Evolutionary conservation across 2,888 invertebrate genomes (phyloP).

Genomic region (Xylophagus ater): DNA sequence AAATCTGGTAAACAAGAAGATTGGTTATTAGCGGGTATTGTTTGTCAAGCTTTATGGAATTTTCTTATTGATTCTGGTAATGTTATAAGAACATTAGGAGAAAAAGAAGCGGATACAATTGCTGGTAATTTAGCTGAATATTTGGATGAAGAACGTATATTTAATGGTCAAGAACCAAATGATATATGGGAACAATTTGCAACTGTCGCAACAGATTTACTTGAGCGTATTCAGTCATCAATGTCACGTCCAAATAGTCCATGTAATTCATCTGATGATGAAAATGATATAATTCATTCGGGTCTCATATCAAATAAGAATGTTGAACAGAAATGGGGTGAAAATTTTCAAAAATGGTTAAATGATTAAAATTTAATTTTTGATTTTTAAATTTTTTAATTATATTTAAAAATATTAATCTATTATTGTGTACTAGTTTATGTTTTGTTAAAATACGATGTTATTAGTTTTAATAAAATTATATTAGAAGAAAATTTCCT

Average conservation of each 20-base stretch:
- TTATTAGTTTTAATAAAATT: too few species aligned
- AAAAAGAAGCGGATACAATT: constrained; percentile 44
- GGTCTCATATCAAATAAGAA: neutral
- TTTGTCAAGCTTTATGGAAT: constrained; percentile 68
- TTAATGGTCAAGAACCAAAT: constrained; percentile 31
- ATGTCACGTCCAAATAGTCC: constrained; percentile 17
- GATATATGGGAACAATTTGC: constrained; percentile 63
- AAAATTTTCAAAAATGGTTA: constrained; percentile 14
- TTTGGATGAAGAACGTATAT: constrained; percentile 48
- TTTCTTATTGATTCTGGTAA: constrained; percentile 47
- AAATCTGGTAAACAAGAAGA: constrained; percentile 48
- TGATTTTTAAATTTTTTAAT: too few species aligned
- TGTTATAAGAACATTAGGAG: constrained; percentile 40
- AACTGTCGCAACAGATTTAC: constrained; percentile 58
- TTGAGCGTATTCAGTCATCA: constrained; percentile 43
- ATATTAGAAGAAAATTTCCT: too few species aligned
- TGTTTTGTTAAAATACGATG: too few species aligned
- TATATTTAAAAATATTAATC: too few species aligned
- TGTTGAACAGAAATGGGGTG: constrained; percentile 13
- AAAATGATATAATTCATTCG: constrained; percentile 9
- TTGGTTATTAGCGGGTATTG: constrained; percentile 58
- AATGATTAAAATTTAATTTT: constrained; percentile 8
- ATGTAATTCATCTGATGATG: constrained; percentile 16
- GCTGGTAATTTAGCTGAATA: constrained; percentile 45
- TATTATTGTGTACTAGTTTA: too few species aligned